Evolutionary conservation across 2,888 invertebrate genomes (phyloP).

Genomic region (Hirtodrosophila histrioides): DNA sequence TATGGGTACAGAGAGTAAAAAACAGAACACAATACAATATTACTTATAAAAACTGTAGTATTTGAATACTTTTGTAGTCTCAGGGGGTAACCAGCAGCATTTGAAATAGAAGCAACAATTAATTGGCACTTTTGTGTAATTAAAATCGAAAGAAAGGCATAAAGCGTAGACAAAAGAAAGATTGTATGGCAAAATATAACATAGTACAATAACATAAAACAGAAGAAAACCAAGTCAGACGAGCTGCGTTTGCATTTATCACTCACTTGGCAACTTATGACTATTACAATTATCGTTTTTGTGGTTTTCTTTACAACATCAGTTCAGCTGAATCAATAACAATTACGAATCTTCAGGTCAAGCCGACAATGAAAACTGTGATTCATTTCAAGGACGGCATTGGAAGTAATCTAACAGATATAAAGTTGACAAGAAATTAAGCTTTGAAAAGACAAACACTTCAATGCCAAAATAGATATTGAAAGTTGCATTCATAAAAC

Average conservation of each 20-base stretch:
- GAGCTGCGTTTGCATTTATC: constrained; percentile 35
- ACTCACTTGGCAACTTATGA: constrained; percentile 15
- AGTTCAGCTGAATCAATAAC: constrained; percentile 39
- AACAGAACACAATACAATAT: constrained; percentile 20
- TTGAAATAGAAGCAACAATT: constrained; percentile 56
- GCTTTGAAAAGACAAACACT: too few species aligned
- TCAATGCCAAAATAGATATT: too few species aligned
- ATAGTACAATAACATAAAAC: constrained; percentile 6
- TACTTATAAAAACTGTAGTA: constrained; percentile 8
- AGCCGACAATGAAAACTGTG: constrained; percentile 15
- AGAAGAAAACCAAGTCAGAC: constrained; percentile 14
- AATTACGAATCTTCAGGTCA: constrained; percentile 2
- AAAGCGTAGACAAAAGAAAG: constrained; percentile 53
- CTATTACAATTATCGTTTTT: constrained; percentile 14
- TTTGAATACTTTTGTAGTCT: constrained; percentile 8
- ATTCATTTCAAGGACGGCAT: constrained; percentile 34
- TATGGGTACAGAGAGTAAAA: constrained; percentile 34
- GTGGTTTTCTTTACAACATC: constrained; percentile 19
- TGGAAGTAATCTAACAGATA: background rate
- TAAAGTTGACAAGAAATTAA: background rate
- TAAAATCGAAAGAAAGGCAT: constrained; percentile 66
- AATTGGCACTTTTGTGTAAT: constrained; percentile 76
- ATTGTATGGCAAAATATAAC: constrained; percentile 18
- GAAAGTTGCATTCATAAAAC: too few species aligned
- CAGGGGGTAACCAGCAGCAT: too few species aligned